Conservation (phyloP, 1,140 invertebrate species). For the Proales similis region DNA sequence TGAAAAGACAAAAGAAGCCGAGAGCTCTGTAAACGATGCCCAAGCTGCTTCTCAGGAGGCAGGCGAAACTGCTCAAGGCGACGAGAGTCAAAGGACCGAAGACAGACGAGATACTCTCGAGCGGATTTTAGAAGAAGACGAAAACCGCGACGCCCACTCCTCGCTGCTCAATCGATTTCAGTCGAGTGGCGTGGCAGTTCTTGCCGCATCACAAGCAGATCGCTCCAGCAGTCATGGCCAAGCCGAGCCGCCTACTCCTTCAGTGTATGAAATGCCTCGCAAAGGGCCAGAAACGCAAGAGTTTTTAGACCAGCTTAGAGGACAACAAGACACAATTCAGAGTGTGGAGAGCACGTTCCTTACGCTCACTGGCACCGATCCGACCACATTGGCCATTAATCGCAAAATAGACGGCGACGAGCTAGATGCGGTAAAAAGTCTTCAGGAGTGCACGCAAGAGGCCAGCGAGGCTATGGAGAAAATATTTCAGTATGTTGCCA, state of each 20-base stretch:
- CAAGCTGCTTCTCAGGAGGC: too few species aligned
- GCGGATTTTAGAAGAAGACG: too few species aligned
- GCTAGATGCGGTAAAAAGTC: conserved; percentile 40
- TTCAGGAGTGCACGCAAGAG: conserved; percentile 2
- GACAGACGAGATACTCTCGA: too few species aligned
- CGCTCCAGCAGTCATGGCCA: too few species aligned
- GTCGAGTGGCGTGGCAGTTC: too few species aligned
- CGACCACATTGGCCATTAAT: conserved; percentile 1
- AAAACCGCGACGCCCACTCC: too few species aligned
- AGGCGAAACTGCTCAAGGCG: too few species aligned
- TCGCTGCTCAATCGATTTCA: too few species aligned
- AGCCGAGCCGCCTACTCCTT: too few species aligned
- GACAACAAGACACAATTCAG: conserved; percentile 3
- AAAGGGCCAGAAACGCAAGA: conserved; percentile 44
- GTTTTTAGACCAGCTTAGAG: conserved; percentile 15
- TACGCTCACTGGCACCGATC: conserved; percentile 13
- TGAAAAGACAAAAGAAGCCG: not conserved
- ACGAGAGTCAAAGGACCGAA: too few species aligned
- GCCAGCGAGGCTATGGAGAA: conserved; percentile 1
- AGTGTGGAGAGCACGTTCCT: conserved; percentile 1
- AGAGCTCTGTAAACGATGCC: not conserved
- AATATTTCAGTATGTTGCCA: conserved; percentile 11
- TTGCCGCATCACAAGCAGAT: too few species aligned
- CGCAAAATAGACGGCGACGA: not conserved
- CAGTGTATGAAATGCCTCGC: conserved; percentile 43